Evolutionary conservation across 2,797 vertebrate species (phyloP).

Genomic region (Gouania willdenowi): DNA sequence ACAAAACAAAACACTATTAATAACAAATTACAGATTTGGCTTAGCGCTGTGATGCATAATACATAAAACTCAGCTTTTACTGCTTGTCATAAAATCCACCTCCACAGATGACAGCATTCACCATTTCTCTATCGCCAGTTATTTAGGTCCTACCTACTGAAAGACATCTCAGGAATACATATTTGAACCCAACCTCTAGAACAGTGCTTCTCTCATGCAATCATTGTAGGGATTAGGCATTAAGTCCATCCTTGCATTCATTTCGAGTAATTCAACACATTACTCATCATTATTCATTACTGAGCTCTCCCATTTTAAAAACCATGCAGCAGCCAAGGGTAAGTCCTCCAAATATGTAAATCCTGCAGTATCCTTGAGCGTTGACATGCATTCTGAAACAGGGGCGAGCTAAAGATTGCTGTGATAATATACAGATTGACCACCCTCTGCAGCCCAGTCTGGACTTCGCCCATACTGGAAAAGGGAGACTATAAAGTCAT

Average conservation of each 20-base stretch:
- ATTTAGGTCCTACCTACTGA: conserved; percentile 1
- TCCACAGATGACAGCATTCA: not conserved
- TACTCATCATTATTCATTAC: conserved; percentile 2
- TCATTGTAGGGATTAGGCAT: conserved; percentile 47
- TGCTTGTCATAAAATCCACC: not conserved
- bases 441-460: no score
- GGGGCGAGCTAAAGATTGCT: conserved; percentile 19
- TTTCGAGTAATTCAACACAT: conserved; percentile 16
- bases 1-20: not conserved
- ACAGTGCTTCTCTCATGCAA: conserved; percentile 25
- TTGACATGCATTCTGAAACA: not conserved
- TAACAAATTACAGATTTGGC: not conserved
- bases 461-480: no score
- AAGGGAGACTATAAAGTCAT: no score
- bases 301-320: not conserved
- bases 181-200: conserved; percentile 25
- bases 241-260: conserved; percentile 28
- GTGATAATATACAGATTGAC: not conserved
- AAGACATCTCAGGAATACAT: conserved; percentile 32
- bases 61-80: not conserved
- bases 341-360: not conserved
- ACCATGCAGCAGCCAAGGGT: not conserved
- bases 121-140: not conserved
- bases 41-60: not conserved
- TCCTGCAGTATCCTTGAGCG: not conserved